Evolutionary conservation across 1,140 invertebrate genomes (phyloP), one percentile per base, ranked within the genome.

Genomic region (Holotrichia oblita): DNA sequence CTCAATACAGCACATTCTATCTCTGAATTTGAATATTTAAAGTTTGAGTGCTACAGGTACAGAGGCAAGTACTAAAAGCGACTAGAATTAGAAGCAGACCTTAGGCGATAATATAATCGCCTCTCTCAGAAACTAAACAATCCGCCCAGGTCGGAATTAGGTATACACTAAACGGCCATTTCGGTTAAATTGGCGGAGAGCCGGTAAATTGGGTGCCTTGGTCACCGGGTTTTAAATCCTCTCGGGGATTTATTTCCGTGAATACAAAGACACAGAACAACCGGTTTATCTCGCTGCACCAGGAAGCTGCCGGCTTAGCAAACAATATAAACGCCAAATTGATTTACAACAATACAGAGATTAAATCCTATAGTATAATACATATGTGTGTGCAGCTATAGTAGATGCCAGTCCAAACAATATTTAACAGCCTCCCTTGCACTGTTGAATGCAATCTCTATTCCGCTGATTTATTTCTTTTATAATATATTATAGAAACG

Each of bases 171-270:
- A 55, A 55, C 48, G 48, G 14, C 48, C 48, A n/a, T 55, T 55
- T 55, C 14, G 48, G 48, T 55, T 55, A 55, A 55, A 55, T 55
- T 55, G 48, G 48, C 48, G 48, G 48, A 55, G 48, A n/a, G 48
- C 48, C 48, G 48, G 48, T 55, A 55, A 55, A 55, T 55, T 55
- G 48, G 48, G 48, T 55, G 48, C 48, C 48, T 55, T 55, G 48
- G 48, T 55, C 48, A 55, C 48, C 48, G 48, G 48, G 48, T 55
- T 55, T 55, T 55, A 55, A 55, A 55, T 55, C 48, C 48, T 55
- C 48, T 55, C n/a, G 48, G 48, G 48, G 48, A 55, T 55, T 55
- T 55, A 55, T 55, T 55, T 55, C n/a, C 48, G 48, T 17, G 48
- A 14, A n/a, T 17, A 55, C 48, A 55, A 55, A 55, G 48, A 55